phyloP scores from a whole-genome alignment of 2,888 invertebrate species.

The Tetragnatha montana region DNA sequence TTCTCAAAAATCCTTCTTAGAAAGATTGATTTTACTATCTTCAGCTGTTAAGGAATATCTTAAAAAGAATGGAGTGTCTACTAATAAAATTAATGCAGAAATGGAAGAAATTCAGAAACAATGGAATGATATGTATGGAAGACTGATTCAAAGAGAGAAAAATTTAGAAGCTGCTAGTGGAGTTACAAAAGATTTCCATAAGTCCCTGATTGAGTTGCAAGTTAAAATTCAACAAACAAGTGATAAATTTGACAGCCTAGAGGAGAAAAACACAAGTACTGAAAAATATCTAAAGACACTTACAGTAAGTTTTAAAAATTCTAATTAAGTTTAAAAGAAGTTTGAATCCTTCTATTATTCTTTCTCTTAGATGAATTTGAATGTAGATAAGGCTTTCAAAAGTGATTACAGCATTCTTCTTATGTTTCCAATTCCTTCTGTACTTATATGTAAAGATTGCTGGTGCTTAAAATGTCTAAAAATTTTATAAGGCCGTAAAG shows the following conservation, averaged over 20 bases:
- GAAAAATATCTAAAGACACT: slow-evolving; percentile 91
- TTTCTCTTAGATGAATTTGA: background rate
- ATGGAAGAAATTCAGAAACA: slow-evolving; percentile 82
- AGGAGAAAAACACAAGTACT: slow-evolving; percentile 85
- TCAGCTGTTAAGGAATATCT: slow-evolving; percentile 83
- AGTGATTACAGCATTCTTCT: too few species aligned
- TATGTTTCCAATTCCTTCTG: background rate
- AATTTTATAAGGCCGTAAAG: too few species aligned
- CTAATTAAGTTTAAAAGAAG: background rate
- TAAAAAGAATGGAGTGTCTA: slow-evolving; percentile 80
- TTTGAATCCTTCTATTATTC: background rate
- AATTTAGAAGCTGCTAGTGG: slow-evolving; percentile 93
- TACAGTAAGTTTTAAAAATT: slow-evolving; percentile 77
- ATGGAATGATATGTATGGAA: slow-evolving; percentile 88
- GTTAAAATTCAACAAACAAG: slow-evolving; percentile 90
- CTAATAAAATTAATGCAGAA: slow-evolving; percentile 83
- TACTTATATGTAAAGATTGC: background rate
- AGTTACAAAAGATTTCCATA: slow-evolving; percentile 93
- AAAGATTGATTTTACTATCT: slow-evolving; percentile 88
- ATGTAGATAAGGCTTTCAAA: too few species aligned
- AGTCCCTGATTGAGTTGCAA: slow-evolving; percentile 86
- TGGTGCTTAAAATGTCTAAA: background rate
- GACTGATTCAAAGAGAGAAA: slow-evolving; percentile 89
- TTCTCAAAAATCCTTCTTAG: slow-evolving; percentile 91
- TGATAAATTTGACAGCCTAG: slow-evolving; percentile 89